phyloP scores from a whole-genome alignment of 2,797 vertebrate species.

The Fratercula arctica region DNA sequence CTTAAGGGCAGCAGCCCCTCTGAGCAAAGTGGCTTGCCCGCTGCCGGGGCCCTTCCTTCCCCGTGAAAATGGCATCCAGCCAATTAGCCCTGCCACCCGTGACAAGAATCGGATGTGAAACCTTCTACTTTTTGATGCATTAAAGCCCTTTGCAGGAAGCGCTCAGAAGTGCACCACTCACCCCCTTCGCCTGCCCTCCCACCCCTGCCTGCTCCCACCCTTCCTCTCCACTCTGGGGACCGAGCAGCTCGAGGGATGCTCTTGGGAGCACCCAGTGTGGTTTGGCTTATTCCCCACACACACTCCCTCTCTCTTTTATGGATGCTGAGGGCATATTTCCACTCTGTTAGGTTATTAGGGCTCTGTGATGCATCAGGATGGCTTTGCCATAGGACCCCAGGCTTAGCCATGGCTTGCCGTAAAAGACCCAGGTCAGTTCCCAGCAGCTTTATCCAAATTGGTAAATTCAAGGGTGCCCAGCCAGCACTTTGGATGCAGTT shows the following conservation, averaged over 20 bases:
- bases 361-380: not conserved
- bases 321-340: not conserved
- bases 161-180: not conserved
- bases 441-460: not conserved
- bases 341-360: not conserved
- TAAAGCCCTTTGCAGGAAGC: slow-evolving; percentile 26
- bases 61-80: slow-evolving; percentile 55
- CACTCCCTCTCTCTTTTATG: not conserved
- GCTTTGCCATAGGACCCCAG: not conserved
- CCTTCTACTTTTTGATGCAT: slow-evolving; percentile 61
- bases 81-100: slow-evolving; percentile 33
- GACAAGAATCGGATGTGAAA: slow-evolving; percentile 66
- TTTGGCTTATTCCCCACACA: not conserved
- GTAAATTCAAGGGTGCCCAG: not conserved
- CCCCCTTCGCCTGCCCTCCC: not conserved
- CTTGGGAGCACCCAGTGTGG: not conserved
- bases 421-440: not conserved
- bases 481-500: not conserved
- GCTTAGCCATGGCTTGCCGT: not conserved
- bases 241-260: not conserved
- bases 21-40: slow-evolving; percentile 40
- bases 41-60: slow-evolving; percentile 13
- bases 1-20: slow-evolving; percentile 41
- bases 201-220: not conserved
- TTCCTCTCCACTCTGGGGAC: not conserved